A percentile compares a stretch with the other conserved stretches of the same genome.
Evolutionary conservation across 2,888 invertebrate species (phyloP).

Genomic region (Parnassius smintheus): DNA sequence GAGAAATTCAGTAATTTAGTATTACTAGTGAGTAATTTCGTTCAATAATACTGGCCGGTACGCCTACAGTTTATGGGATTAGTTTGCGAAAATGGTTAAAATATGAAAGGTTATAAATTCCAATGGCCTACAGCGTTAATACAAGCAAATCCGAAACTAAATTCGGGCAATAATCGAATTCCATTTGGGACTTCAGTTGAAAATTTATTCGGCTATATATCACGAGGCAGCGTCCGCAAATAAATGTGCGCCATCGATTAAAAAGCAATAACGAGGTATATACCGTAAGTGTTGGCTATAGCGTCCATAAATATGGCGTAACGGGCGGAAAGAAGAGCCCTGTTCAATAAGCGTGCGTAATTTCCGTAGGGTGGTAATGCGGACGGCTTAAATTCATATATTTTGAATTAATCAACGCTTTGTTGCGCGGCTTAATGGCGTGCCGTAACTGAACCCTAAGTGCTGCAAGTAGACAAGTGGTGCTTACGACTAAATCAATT

Average conservation of each 20-base stretch:
- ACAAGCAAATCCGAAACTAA: constrained; percentile 6
- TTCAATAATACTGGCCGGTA: too few species aligned
- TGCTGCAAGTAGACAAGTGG: background rate
- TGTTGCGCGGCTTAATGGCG: background rate
- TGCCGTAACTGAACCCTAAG: background rate
- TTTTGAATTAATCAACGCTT: background rate
- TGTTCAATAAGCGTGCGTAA: background rate
- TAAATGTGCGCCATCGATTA: constrained; percentile 11
- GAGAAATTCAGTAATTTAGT: too few species aligned
- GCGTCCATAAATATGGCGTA: constrained; percentile 5
- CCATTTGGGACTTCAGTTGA: background rate
- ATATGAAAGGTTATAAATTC: background rate
- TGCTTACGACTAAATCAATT: too few species aligned
- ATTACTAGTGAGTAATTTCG: too few species aligned
- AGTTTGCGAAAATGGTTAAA: background rate
- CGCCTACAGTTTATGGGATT: too few species aligned
- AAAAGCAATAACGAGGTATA: constrained; percentile 10
- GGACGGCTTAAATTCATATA: constrained; percentile 1
- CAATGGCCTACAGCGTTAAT: background rate
- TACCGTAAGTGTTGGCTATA: background rate
- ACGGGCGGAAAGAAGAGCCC: constrained; percentile 5
- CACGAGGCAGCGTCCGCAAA: constrained; percentile 3
- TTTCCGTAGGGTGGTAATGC: constrained; percentile 6
- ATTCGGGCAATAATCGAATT: constrained; percentile 8
- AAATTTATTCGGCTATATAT: constrained; percentile 11